Evolutionary conservation across 2,113 vertebrate genomes (phyloP).

Genomic region (Varanus komodoensis): DNA sequence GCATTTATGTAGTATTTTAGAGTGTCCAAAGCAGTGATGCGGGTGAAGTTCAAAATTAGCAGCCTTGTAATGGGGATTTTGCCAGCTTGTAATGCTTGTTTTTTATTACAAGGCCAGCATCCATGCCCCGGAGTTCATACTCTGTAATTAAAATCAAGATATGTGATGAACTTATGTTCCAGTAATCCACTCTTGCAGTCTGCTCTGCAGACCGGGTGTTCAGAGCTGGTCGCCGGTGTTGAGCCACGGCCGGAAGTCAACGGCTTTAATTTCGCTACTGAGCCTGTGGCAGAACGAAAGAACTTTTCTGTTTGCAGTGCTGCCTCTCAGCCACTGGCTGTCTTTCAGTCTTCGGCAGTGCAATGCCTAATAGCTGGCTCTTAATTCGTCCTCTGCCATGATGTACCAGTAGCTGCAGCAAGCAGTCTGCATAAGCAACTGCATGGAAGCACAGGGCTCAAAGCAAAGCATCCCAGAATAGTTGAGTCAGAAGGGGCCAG

Average conservation of each 20-base stretch:
- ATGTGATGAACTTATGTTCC: neutral
- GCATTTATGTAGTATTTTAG: neutral
- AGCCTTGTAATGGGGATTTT: neutral
- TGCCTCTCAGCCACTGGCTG: neutral
- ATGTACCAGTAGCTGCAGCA: conserved; percentile 67
- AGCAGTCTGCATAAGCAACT: conserved; percentile 56
- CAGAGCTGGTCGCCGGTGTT: neutral
- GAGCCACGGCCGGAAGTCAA: neutral
- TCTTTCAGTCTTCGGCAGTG: neutral
- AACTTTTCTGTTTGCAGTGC: neutral
- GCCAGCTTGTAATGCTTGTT: neutral
- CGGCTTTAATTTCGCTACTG: neutral
- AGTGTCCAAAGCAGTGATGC: neutral
- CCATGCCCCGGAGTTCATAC: neutral
- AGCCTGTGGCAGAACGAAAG: neutral
- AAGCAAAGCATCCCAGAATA: too few species aligned
- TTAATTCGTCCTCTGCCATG: neutral
- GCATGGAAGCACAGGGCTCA: conserved; percentile 70
- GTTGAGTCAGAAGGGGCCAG: too few species aligned
- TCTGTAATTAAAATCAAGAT: neutral
- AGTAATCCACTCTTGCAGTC: neutral
- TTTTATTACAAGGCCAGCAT: neutral
- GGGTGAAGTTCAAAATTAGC: neutral
- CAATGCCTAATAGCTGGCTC: neutral
- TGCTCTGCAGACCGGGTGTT: neutral